Conservation (phyloP, 2,888 invertebrate genomes). For the Leptinotarsa haldemani region DNA sequence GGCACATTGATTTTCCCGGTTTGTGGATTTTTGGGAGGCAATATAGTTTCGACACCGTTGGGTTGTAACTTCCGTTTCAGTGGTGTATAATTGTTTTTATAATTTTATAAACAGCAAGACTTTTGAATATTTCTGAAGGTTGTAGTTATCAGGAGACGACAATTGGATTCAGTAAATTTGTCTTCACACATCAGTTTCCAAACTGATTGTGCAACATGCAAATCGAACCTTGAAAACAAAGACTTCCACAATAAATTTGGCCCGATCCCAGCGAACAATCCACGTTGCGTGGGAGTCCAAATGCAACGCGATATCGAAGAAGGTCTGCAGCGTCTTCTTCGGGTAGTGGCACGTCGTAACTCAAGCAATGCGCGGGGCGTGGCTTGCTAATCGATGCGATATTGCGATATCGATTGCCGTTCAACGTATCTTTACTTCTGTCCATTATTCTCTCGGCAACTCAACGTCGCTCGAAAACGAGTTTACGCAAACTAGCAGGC, state of each 20-base stretch:
- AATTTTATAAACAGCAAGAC: too few species aligned
- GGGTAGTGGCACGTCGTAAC: constrained; percentile 61
- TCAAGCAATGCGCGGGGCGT: constrained; percentile 65
- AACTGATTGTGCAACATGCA: too few species aligned
- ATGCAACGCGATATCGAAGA: not conserved
- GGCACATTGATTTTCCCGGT: too few species aligned
- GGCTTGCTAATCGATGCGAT: constrained; percentile 65
- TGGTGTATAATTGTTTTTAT: too few species aligned
- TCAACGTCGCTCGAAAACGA: constrained; percentile 14
- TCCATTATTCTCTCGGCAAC: constrained; percentile 21
- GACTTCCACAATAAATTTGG: not conserved
- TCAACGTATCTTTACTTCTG: constrained; percentile 28
- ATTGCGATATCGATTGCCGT: constrained; percentile 29
- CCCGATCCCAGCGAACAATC: not conserved
- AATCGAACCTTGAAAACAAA: not conserved
- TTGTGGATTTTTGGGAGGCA: too few species aligned
- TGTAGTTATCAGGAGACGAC: too few species aligned
- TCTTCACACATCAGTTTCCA: too few species aligned
- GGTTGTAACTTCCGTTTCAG: too few species aligned
- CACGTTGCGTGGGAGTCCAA: constrained; percentile 2
- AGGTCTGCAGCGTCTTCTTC: not conserved
- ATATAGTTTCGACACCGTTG: too few species aligned
- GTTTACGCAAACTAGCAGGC: constrained; percentile 13
- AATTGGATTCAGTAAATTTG: too few species aligned
- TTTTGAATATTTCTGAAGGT: too few species aligned